Percentiles rank a stretch among this genome's conserved stretches.
phyloP scores from a whole-genome alignment of 2,888 invertebrate genomes.

The Dione juno region DNA sequence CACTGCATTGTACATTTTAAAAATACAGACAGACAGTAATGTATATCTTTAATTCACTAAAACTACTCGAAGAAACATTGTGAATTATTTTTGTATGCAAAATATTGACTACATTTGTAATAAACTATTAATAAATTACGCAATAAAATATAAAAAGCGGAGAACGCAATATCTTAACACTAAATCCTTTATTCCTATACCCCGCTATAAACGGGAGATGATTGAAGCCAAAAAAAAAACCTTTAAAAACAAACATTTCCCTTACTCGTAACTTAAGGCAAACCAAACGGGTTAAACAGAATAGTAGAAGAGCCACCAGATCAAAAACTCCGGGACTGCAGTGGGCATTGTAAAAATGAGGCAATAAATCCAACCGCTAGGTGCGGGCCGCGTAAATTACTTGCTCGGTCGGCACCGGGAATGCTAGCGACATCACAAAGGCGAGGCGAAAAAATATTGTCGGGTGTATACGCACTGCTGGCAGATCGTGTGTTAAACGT shows the following conservation, averaged over 20 bases:
- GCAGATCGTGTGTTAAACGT: constrained; percentile 8
- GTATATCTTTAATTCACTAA: too few relatives aligned
- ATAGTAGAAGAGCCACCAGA: constrained; percentile 9
- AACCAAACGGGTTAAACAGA: neutral
- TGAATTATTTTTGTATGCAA: too few relatives aligned
- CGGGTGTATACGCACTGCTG: constrained; percentile 51
- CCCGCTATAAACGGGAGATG: too few relatives aligned
- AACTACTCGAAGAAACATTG: too few relatives aligned
- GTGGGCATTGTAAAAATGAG: constrained; percentile 77
- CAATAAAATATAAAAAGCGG: too few relatives aligned
- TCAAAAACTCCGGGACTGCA: constrained; percentile 39
- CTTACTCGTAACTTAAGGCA: neutral
- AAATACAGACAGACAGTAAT: too few relatives aligned
- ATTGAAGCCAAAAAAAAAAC: too few relatives aligned
- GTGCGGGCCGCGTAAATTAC: constrained; percentile 56
- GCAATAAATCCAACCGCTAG: constrained; percentile 73
- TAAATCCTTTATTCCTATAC: too few relatives aligned
- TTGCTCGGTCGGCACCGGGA: constrained; percentile 56
- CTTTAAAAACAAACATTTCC: neutral
- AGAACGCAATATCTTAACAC: too few relatives aligned
- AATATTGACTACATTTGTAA: too few relatives aligned
- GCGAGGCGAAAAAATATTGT: constrained; percentile 72
- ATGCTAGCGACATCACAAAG: constrained; percentile 72
- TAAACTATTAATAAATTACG: too few relatives aligned
- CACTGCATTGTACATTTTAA: too few relatives aligned